Percentiles rank a stretch among this genome's conserved stretches.
Conservation (phyloP, 2,113 vertebrate species). For the Terrapene triunguis region DNA sequence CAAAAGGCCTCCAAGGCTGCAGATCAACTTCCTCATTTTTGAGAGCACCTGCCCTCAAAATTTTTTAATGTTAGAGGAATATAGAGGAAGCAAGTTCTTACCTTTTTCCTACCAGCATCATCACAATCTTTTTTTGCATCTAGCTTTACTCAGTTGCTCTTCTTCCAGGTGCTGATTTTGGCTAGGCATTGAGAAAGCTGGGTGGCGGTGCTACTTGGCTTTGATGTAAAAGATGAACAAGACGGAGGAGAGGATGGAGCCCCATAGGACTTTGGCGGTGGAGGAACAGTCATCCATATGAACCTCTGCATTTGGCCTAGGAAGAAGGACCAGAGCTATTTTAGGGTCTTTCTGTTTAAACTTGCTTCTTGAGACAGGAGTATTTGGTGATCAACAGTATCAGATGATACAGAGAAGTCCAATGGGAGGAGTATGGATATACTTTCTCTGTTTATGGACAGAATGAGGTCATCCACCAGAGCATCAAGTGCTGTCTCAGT, state of each 20-base stretch:
- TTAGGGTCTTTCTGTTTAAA: not conserved
- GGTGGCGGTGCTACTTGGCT: not conserved
- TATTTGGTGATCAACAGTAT: rapidly evolving
- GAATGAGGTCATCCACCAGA: not conserved
- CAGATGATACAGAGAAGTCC: rapidly evolving
- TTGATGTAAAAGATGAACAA: not conserved
- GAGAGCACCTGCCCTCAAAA: not conserved
- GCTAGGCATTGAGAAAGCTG: not conserved
- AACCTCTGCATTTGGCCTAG: not conserved
- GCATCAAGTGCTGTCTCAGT: not conserved
- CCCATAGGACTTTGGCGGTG: not conserved
- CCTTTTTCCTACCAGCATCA: not conserved
- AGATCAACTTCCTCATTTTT: not conserved
- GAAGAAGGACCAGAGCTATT: not conserved
- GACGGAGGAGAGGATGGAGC: not conserved
- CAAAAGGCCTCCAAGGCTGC: not conserved
- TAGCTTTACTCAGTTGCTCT: rapidly evolving
- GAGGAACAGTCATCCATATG: not conserved
- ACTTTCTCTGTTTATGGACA: not conserved
- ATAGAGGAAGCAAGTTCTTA: not conserved
- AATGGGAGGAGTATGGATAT: rapidly evolving
- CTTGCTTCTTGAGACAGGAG: not conserved
- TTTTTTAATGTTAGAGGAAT: not conserved
- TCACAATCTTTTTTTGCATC: not conserved
- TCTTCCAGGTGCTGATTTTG: not conserved